Evolutionary conservation across 2,113 vertebrate species (phyloP).

Genomic region (Hydrochoerus hydrochaeris): DNA sequence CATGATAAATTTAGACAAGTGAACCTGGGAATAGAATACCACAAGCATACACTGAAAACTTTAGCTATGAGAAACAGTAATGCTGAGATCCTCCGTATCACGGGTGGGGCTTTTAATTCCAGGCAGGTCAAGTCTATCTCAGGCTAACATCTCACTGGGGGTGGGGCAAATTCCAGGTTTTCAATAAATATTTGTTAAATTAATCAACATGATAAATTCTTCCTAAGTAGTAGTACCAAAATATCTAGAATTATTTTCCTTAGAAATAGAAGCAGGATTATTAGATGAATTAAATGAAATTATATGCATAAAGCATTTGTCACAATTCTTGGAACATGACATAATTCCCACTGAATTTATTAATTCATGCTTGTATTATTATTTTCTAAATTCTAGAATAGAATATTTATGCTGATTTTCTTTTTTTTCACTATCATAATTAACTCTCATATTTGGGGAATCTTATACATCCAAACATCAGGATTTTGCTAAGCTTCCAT

Average conservation of each 20-base stretch:
- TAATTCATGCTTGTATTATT: background rate
- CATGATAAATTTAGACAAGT: background rate
- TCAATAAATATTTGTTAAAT: background rate
- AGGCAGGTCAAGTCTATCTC: too few relatives aligned
- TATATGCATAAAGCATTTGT: background rate
- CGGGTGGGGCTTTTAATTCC: background rate
- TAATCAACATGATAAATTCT: background rate
- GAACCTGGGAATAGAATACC: background rate
- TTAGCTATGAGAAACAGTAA: background rate
- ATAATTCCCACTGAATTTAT: background rate
- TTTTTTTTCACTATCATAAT: background rate
- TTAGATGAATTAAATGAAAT: background rate
- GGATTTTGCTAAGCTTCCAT: background rate
- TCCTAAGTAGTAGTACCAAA: background rate
- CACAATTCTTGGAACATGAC: background rate
- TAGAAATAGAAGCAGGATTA: background rate
- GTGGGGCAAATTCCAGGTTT: background rate
- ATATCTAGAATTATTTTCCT: background rate
- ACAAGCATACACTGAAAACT: background rate
- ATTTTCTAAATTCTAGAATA: background rate
- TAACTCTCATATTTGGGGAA: background rate
- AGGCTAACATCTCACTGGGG: background rate
- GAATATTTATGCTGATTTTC: background rate
- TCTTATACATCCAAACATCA: slow-evolving; percentile 22
- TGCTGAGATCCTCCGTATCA: background rate